These are phyloP conservation scores for Andrena bucephala DNA, from an alignment of 2,888 invertebrate genomes.

Conservation along the genomic window DNA sequence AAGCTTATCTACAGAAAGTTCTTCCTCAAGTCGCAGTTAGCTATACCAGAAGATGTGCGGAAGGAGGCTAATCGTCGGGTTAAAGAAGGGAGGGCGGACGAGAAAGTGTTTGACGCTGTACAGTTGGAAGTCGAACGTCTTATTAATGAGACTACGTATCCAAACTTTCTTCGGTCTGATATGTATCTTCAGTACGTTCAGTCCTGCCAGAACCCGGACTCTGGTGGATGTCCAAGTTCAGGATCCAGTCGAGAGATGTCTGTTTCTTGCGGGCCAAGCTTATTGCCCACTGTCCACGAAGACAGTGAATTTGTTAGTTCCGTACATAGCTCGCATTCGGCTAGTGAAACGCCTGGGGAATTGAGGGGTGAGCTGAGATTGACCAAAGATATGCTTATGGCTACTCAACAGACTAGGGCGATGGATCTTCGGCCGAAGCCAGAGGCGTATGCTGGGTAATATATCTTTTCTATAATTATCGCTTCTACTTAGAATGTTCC, in stretches of 20 bases:
- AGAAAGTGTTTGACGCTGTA: constrained; percentile 94
- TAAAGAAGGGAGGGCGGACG: constrained; percentile 90
- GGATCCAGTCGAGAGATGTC: constrained; percentile 83
- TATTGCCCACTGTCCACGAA: constrained; percentile 94
- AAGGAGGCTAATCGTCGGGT: constrained; percentile 91
- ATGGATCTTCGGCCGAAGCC: constrained; percentile 88
- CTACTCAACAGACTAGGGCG: constrained; percentile 90
- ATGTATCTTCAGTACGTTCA: constrained; percentile 95
- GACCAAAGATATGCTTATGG: constrained; percentile 92
- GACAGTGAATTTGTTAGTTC: constrained; percentile 89
- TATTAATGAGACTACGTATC: constrained; percentile 95
- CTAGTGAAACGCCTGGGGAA: constrained; percentile 83
- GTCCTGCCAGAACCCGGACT: constrained; percentile 87
- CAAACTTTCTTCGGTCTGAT: constrained; percentile 96
- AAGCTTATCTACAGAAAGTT: constrained; percentile 93
- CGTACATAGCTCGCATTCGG: constrained; percentile 77
- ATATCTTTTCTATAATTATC: constrained; percentile 67
- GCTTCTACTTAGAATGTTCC: constrained; percentile 38
- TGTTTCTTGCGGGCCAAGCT: constrained; percentile 86
- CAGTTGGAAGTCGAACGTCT: constrained; percentile 93
- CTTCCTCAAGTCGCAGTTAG: constrained; percentile 92
- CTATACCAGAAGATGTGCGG: constrained; percentile 93
- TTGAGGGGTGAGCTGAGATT: constrained; percentile 87
- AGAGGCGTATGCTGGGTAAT: constrained; percentile 89
- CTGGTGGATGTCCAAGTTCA: constrained; percentile 81